Percentiles rank a stretch among this genome's conserved stretches.
phyloP scores from a whole-genome alignment of 2,797 vertebrate genomes.

The Darevskia mixta region DNA sequence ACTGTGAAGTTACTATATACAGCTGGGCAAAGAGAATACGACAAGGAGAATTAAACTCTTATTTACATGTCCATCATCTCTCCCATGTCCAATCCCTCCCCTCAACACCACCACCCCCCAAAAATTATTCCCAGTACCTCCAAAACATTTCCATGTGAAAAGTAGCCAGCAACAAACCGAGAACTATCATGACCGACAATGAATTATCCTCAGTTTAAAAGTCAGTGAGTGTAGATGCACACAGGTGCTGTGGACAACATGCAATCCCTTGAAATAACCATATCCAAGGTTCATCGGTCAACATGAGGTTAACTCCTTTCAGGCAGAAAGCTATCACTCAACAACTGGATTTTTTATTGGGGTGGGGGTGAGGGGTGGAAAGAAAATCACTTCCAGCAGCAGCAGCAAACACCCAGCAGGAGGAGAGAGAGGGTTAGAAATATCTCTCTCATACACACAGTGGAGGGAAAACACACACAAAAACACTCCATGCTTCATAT shows the following conservation, averaged over 20 bases:
- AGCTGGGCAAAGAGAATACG: conserved; percentile 69
- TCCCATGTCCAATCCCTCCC: neutral
- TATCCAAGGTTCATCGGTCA: neutral
- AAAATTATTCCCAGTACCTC: neutral
- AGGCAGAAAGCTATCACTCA: conserved; percentile 34
- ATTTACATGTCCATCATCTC: conserved; percentile 31
- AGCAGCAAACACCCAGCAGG: conserved; percentile 56
- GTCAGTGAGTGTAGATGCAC: neutral
- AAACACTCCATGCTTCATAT: neutral
- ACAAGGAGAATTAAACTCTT: conserved; percentile 44
- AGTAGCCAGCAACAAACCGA: neutral
- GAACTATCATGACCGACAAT: neutral
- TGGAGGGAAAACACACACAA: neutral
- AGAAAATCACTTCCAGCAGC: conserved; percentile 39
- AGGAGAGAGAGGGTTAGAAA: conserved; percentile 47
- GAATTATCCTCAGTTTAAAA: neutral
- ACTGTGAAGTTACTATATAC: conserved; percentile 75
- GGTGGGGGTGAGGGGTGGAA: neutral
- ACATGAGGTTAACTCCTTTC: neutral
- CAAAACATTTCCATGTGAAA: neutral
- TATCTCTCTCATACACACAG: neutral
- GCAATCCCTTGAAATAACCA: conserved; percentile 22
- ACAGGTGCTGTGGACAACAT: conserved; percentile 15
- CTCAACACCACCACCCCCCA: rapidly evolving
- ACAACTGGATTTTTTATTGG: conserved; percentile 20